Evolutionary conservation across 2,113 vertebrate species (phyloP).

Genomic region (Herpetotheres cachinnans): DNA sequence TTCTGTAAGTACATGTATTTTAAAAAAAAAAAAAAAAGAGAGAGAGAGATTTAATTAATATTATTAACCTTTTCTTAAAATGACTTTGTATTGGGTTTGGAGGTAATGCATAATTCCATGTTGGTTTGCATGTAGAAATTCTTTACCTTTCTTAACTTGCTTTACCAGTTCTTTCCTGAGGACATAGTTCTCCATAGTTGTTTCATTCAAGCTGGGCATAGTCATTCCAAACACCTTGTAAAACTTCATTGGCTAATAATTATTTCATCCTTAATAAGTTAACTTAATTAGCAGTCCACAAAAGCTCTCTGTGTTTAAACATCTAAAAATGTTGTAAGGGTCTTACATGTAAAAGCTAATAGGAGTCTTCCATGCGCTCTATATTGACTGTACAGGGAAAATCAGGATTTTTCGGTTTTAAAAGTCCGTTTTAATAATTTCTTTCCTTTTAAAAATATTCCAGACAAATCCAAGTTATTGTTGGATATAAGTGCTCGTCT

Average conservation of each 20-base stretch:
- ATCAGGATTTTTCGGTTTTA: background rate
- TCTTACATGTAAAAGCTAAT: background rate
- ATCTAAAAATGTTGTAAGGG: background rate
- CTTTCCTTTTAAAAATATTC: conserved; percentile 51
- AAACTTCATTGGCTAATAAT: background rate
- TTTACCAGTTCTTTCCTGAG: background rate
- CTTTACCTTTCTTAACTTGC: background rate
- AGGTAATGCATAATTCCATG: background rate
- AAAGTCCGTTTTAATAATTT: conserved; percentile 27
- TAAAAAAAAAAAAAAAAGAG: background rate
- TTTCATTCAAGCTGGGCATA: background rate
- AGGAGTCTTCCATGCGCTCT: background rate
- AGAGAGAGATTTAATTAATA: background rate
- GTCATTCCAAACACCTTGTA: background rate
- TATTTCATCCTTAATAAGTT: background rate
- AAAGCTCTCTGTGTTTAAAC: background rate
- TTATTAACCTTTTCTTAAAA: background rate
- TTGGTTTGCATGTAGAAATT: background rate
- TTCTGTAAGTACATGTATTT: background rate
- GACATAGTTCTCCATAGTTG: background rate
- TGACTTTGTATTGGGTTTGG: background rate
- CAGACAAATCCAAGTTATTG: conserved; percentile 92
- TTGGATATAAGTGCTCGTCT: conserved; percentile 90
- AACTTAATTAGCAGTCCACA: background rate
- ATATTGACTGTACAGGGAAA: background rate